Evolutionary conservation across 2,888 invertebrate species (phyloP), one percentile per base, ranked within the genome.

Genomic region (Cactoblastis cactorum): DNA sequence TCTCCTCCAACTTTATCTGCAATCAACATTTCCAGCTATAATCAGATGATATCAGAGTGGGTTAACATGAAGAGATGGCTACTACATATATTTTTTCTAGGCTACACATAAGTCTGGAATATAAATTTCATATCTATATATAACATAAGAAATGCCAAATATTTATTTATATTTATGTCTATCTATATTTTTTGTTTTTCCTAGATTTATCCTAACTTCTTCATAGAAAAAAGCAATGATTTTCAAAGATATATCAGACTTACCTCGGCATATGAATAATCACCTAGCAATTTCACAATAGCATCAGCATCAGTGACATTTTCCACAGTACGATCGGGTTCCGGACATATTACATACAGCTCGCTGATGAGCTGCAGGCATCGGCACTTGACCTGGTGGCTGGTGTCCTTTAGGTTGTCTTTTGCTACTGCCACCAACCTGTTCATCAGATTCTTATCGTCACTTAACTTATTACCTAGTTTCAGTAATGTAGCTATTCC

Each of bases 311-410:
- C 92, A 0, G 87, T 80, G 9, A 86, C 69, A 65, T 88, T 91
- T 53, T 91, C 91, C 0, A 69, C 52, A 1, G 82, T 84, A 46
- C 81, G 71, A 50, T 90, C 89, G 0, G 69, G 69, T 37, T 91
- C 91, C 0, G 90, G 80, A 53, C 91, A 91, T 51, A 93, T 86
- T 0, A 94, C 92, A 46, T 93, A 90, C 58, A 94, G 90, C 55
- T 93, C 91, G 48, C 96, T 96, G 61, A 97, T 94, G 58, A 96
- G 91, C 68, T 95, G 94, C 51, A 96, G 83, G 71, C 95, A 95
- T 53, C 93, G 92, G 57, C 95, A 94, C 75, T 96, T 95, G 1
- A 96, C 95, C 57, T 93, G 92, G 66, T 96, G 95, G 79, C 94
- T 94, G 0, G 94, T 93, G 68, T 95, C 95, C 59, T 92, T 93